Conservation (phyloP, 2,888 invertebrate genomes). For the Cephus nigrinus region DNA sequence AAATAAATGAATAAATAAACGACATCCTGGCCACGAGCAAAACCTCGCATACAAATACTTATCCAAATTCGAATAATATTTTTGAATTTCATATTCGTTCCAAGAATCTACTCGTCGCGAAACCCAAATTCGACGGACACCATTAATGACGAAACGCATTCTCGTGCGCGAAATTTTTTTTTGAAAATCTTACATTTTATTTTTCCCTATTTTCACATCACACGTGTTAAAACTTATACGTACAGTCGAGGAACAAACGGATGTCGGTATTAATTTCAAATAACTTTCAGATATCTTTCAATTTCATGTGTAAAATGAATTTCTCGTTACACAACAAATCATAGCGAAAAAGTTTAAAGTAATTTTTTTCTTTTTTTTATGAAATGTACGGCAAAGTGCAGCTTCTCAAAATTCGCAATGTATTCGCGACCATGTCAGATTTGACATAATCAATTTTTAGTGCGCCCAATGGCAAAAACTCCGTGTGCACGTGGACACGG, state of each 20-base stretch:
- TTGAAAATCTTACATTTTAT: too few relatives aligned
- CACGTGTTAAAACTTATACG: background rate
- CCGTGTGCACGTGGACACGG: background rate
- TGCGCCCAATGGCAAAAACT: background rate
- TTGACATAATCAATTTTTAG: background rate
- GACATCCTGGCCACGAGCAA: background rate
- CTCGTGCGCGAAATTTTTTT: background rate
- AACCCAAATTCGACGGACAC: background rate
- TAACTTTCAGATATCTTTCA: too few relatives aligned
- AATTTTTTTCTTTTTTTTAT: background rate
- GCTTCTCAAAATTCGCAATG: too few relatives aligned
- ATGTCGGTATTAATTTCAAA: background rate
- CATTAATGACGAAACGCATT: background rate
- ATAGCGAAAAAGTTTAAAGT: too few relatives aligned
- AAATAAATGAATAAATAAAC: conserved; percentile 7
- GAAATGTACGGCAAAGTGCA: background rate
- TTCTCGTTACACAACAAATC: too few relatives aligned
- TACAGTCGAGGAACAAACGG: background rate
- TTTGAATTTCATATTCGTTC: conserved; percentile 2
- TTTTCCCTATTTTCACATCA: background rate
- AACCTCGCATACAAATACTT: background rate
- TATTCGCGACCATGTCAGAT: too few relatives aligned
- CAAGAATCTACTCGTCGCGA: background rate
- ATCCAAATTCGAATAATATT: background rate
- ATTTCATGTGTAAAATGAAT: too few relatives aligned